Percentiles rank a stretch among this genome's conserved stretches.
These are phyloP conservation scores for Forficula auricularia DNA, from an alignment of 1,140 invertebrate genomes.

Conservation along the genomic window DNA sequence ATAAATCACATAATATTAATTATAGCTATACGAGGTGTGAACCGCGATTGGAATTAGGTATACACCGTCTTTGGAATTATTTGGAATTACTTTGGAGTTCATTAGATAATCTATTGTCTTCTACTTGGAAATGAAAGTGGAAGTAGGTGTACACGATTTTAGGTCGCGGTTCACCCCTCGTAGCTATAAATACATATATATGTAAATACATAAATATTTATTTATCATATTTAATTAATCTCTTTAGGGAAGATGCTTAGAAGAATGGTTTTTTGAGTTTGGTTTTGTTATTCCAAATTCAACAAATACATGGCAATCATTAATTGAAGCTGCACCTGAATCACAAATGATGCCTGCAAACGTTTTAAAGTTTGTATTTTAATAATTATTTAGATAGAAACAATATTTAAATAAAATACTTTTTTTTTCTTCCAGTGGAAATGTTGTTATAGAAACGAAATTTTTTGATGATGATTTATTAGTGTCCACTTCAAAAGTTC, in stretches of 20 bases:
- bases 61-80: too few species aligned
- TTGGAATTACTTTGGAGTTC: too few species aligned
- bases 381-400: neutral
- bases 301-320: slow-evolving; percentile 97
- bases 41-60: too few species aligned
- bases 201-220: too few species aligned
- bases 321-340: slow-evolving; percentile 95
- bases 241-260: slow-evolving; percentile 59
- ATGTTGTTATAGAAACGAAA: slow-evolving; percentile 96
- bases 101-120: too few species aligned
- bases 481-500: slow-evolving; percentile 85
- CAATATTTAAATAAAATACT: neutral
- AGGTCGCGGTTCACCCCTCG: too few species aligned
- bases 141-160: too few species aligned
- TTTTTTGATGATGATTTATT: slow-evolving; percentile 93
- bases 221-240: too few species aligned
- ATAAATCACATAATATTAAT: neutral
- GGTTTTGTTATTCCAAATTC: slow-evolving; percentile 97
- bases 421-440: slow-evolving; percentile 61
- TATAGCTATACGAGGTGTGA: too few species aligned
- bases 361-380: slow-evolving; percentile 62
- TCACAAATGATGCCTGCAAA: slow-evolving; percentile 99
- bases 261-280: slow-evolving; percentile 99
- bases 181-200: too few species aligned
- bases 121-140: too few species aligned